Percentiles rank a stretch among this genome's conserved stretches.
Evolutionary conservation across 2,888 invertebrate genomes (phyloP).

Genomic region (Drepana falcataria): DNA sequence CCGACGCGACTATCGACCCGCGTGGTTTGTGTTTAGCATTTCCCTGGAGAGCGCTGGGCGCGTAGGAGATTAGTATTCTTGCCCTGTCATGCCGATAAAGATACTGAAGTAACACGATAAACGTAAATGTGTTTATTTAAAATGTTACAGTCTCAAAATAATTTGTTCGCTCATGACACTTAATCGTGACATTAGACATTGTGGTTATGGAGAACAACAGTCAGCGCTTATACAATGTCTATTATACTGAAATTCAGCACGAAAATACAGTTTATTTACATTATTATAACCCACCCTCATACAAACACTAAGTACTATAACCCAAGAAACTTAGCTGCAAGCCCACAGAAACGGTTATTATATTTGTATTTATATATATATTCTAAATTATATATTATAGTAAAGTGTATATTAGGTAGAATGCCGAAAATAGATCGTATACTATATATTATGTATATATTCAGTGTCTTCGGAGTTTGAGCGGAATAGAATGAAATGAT

Average conservation of each 20-base stretch:
- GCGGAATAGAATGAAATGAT: too few species aligned
- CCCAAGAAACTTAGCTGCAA: too few species aligned
- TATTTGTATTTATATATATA: too few species aligned
- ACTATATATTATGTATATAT: too few species aligned
- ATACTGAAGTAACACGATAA: slow-evolving; percentile 2
- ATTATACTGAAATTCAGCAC: too few species aligned
- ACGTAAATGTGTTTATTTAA: slow-evolving; percentile 4
- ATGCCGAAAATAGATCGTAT: too few species aligned
- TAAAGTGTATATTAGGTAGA: too few species aligned
- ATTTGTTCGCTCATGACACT: slow-evolving; percentile 7
- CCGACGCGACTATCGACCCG: not conserved
- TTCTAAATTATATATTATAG: too few species aligned
- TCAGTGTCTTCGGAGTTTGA: too few species aligned
- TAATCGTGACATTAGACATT: slow-evolving; percentile 7
- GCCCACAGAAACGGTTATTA: too few species aligned
- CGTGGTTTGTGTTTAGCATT: slow-evolving; percentile 1
- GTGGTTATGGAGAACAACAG: slow-evolving; percentile 6
- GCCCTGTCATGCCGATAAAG: slow-evolving; percentile 3
- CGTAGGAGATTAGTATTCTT: slow-evolving; percentile 2
- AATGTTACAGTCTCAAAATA: slow-evolving; percentile 6
- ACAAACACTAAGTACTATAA: too few species aligned
- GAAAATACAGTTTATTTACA: not conserved
- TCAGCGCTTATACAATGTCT: not conserved
- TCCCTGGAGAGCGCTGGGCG: not conserved
- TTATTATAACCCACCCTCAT: too few species aligned